These are phyloP conservation scores for Esox niger DNA, from an alignment of 2,113 vertebrate genomes.

Conservation along the genomic window DNA sequence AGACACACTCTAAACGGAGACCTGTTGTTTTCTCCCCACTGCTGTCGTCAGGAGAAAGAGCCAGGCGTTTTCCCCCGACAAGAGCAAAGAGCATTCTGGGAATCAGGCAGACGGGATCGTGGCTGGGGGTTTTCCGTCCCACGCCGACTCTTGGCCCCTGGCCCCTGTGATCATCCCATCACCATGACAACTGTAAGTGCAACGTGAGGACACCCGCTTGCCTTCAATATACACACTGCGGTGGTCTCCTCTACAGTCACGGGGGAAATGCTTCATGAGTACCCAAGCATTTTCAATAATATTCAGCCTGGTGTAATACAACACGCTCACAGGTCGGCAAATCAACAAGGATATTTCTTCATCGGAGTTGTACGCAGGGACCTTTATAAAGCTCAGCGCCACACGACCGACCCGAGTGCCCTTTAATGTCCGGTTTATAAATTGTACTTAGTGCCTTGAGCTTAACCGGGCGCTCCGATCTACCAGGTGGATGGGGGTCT, in stretches of 20 bases:
- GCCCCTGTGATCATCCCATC: slow-evolving; percentile 9
- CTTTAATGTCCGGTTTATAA: slow-evolving; percentile 5
- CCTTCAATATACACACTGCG: too few relatives aligned
- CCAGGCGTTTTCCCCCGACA: neutral
- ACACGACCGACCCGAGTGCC: neutral
- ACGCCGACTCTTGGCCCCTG: slow-evolving; percentile 2
- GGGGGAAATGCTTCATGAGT: too few relatives aligned
- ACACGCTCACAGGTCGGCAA: too few relatives aligned
- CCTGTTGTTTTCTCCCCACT: slow-evolving; percentile 20
- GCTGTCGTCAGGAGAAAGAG: neutral
- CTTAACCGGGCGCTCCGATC: neutral
- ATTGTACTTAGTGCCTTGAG: slow-evolving; percentile 5
- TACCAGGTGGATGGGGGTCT: neutral
- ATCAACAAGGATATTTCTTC: too few relatives aligned
- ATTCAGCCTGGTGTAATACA: too few relatives aligned
- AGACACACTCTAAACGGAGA: slow-evolving; percentile 23
- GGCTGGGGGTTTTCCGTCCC: slow-evolving; percentile 26
- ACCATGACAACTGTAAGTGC: slow-evolving; percentile 21
- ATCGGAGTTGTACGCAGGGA: too few relatives aligned
- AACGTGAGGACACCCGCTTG: neutral
- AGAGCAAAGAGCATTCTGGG: neutral
- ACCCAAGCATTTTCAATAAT: too few relatives aligned
- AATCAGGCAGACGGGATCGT: slow-evolving; percentile 28
- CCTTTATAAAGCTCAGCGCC: too few relatives aligned
- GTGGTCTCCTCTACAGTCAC: too few relatives aligned